A percentile compares a stretch with the other conserved stretches of the same genome.
Conservation (phyloP, 2,113 vertebrate species). For the Myrmophylax atrothorax region DNA sequence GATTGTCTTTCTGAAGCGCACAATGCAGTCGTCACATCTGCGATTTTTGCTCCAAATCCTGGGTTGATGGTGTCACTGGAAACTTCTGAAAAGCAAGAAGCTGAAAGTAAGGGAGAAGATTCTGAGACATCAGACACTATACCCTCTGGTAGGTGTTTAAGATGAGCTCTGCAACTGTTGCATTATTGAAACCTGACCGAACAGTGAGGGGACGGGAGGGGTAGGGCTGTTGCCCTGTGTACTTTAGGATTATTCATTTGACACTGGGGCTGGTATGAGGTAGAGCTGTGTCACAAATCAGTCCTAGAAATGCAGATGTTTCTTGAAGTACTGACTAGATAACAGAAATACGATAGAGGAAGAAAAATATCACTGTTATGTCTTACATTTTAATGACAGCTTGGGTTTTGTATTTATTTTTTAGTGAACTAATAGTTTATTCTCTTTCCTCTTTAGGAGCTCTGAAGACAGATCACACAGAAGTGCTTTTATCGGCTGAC, state of each 20-base stretch:
- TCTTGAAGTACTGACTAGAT: background rate
- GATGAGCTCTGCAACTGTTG: background rate
- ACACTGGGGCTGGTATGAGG: background rate
- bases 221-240: background rate
- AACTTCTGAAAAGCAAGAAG: constrained; percentile 84
- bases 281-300: background rate
- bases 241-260: background rate
- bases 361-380: background rate
- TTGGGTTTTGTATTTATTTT: background rate
- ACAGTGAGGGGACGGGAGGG: background rate
- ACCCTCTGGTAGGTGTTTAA: constrained; percentile 82
- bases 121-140: constrained; percentile 83
- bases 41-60: constrained; percentile 95
- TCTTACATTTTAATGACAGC: background rate
- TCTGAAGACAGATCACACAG: constrained; percentile 91
- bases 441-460: constrained; percentile 79
- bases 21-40: constrained; percentile 97
- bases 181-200: background rate
- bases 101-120: constrained; percentile 82
- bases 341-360: background rate
- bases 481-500: constrained; percentile 96
- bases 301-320: background rate
- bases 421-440: background rate
- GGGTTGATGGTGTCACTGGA: constrained; percentile 89
- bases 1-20: constrained; percentile 81